These are phyloP conservation scores for Phodopus roborovskii DNA, from an alignment of 2,113 vertebrate species.

Conservation along the genomic window DNA sequence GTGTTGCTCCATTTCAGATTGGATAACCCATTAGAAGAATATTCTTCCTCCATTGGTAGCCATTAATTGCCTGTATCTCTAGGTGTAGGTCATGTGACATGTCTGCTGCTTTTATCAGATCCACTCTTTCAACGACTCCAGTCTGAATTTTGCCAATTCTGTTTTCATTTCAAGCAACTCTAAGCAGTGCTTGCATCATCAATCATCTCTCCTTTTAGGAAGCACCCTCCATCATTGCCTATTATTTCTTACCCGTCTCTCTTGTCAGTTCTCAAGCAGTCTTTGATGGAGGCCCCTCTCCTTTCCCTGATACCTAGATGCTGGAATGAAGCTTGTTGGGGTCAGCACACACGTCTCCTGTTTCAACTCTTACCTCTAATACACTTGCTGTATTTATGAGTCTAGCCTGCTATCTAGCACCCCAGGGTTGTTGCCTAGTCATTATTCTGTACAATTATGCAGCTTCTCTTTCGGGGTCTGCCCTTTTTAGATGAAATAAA, in stretches of 20 bases:
- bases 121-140: neutral
- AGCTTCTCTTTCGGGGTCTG: neutral
- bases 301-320: neutral
- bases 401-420: neutral
- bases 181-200: neutral
- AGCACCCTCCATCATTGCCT: neutral
- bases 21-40: too few species aligned
- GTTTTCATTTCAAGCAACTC: neutral
- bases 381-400: neutral
- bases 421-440: neutral
- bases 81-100: too few species aligned
- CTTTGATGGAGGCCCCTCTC: neutral
- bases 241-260: neutral
- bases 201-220: neutral
- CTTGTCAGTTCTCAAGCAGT: neutral
- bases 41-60: neutral
- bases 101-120: neutral
- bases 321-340: neutral
- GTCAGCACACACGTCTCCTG: neutral
- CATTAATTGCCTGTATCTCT: neutral
- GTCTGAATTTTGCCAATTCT: too few species aligned
- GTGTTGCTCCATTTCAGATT: neutral
- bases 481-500: neutral
- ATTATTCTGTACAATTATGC: neutral
- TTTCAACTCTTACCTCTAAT: neutral